These are phyloP conservation scores for Penaeus indicus DNA, from an alignment of 1,140 invertebrate genomes.

Conservation along the genomic window DNA sequence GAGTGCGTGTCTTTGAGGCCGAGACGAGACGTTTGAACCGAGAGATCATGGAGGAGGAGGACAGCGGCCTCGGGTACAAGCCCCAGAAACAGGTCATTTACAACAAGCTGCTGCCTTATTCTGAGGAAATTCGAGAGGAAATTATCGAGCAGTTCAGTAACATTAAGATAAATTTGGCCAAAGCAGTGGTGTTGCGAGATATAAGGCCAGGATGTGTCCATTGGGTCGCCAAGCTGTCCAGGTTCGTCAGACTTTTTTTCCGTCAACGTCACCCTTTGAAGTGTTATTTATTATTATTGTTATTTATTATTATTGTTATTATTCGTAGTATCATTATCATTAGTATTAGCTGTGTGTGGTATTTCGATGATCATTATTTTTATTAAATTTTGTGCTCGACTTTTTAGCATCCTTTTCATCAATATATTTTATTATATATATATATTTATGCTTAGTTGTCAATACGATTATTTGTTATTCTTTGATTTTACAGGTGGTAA, in stretches of 20 bases:
- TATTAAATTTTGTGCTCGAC: no score
- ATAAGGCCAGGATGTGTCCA: constrained; percentile 78
- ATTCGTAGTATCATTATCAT: no score
- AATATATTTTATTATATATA: no score
- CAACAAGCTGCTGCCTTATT: constrained; percentile 80
- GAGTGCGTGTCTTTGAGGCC: background rate
- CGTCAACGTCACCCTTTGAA: background rate
- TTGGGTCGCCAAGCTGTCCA: constrained; percentile 73
- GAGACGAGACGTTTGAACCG: background rate
- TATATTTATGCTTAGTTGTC: no score
- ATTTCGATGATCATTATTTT: no score
- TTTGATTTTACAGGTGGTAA: no score
- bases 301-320: background rate
- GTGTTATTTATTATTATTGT: background rate
- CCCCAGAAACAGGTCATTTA: constrained; percentile 78
- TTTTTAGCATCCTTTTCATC: no score
- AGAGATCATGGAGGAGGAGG: constrained; percentile 43
- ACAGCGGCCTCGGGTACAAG: constrained; percentile 67
- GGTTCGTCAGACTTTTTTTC: constrained; percentile 12
- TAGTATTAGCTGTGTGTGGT: no score
- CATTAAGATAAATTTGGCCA: constrained; percentile 80
- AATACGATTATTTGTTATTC: no score
- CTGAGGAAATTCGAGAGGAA: constrained; percentile 77
- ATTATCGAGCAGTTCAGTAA: constrained; percentile 73
- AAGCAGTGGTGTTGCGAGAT: constrained; percentile 78